Evolutionary conservation across 1,140 invertebrate genomes (phyloP), one percentile per base, ranked within the genome.

Genomic region (Centruroides sculpturatus): DNA sequence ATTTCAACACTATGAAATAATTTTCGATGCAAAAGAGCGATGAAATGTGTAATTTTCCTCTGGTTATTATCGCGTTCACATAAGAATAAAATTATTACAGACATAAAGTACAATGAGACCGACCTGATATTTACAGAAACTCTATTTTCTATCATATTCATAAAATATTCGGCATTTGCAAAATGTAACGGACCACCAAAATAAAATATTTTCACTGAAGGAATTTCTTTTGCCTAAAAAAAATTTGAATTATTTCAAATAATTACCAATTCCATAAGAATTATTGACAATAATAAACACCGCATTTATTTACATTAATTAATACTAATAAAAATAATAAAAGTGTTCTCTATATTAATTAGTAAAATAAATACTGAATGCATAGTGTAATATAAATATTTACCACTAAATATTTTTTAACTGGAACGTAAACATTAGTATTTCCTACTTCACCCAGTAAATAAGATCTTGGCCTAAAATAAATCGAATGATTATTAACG

Each of bases 151-250:
- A 51, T 51, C 23, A 13, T 34, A 13, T n/a, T 13, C 50, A 13
- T 34, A 64, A 78, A 78, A 34, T 73, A 71, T 66, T 78, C 76
- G 3, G 74, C 72, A 66, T 76, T 78, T 3, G 73, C 76, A 65
- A 75, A 78, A 62, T 76, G 77, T 10, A 78, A 53, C 11, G 74
- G 74, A 9, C 76, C 72, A 57, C 77, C 72, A 63, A 77, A 77
- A 35, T 74, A 69, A 66, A 75, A 78, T 6, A 78, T 70, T 58
- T 72, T 75, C 10, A 78, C 66, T 11, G 74, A 72, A 6, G 70
- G 69, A 55, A 73, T 66, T 62, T 77, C 73, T 36, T 68, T 57
- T 35, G 70, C 68, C 34, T 62, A 0, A 34, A 36, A 47, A 41
- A 8, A 41, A 41, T 6, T 6, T 1, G 41, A 41, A 6, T 6